Base-by-base conservation (phyloP, 2,797 vertebrate genomes). In the Myotis findleyi region DNA sequence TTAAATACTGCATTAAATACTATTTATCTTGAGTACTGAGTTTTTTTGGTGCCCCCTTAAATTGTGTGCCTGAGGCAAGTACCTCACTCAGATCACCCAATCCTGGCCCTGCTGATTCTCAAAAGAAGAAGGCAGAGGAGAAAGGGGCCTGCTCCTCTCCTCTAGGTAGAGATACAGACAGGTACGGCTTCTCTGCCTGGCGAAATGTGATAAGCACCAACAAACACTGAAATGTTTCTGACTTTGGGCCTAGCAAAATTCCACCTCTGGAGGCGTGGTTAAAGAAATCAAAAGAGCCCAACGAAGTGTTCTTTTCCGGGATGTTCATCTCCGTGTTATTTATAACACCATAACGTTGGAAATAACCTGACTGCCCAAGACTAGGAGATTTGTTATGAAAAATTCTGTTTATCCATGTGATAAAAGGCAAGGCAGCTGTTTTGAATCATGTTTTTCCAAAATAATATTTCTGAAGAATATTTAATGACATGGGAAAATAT, bases 401-500 rank as follows among this genome's bases (percentile, higher is more conserved):
- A 71, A 51, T 17, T 23, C 75, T 75, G 85, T 76, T n/a, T 91
- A 55, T 87, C 17, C 49, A 25, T 30, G 51, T 33, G 59, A 83
- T 87, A 91, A 95, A 90, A 93, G 53, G 41, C 38, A 64, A 93
- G 18, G 6, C 96, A 96, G 85, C 62, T 96, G 87, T 93, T 96
- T 93, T 64, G 62, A 93, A 96, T 94, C 75, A 87, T 49, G 57
- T 87, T 88, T 93, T 92, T 89, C 30, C 87, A 79, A 95, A 97
- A 96, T 27, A 87, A 83, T 33, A 73, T 83, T 87, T 96, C 57
- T 83, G 82, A 93, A 93, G 92, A 93, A 69, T 90, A 84, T 91
- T 94, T 95, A 94, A 96, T 94, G 92, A 93, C 77, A 71, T 88
- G 89, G 84, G 89, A 97, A 96, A 95, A 92, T 87, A 82, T 36